Base-by-base conservation (phyloP, 2,113 vertebrate genomes). In the Myotis brandtii region DNA sequence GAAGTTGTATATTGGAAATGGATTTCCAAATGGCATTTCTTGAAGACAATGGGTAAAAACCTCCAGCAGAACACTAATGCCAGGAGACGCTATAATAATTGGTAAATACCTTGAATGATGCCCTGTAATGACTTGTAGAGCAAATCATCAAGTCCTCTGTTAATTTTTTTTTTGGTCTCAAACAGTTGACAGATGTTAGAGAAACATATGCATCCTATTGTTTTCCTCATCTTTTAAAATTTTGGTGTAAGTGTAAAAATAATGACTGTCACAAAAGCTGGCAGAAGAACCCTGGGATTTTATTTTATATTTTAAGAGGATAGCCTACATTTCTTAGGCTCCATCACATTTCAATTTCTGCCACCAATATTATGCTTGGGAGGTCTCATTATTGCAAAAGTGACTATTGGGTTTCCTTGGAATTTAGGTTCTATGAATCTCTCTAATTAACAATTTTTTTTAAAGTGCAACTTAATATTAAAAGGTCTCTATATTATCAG, bases 351-450 rank as follows among this genome's bases (percentile, higher is more conserved):
- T 10, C 37, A 50, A 8, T 96, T 85, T 79, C 77, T 95, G 73
- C 92, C 87, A 76, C 43, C 2, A 77, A 6, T 48, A 52, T 64
- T 66, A 75, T 67, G 62, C 91, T 93, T 95, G 69, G 92, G 76
- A 96, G 85, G 30, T 72, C 92, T 97, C 96, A 94, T 97, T 96
- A 96, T 40, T 86, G n/a, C 54, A 93, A 67, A 91, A 96, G 82
- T 67, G 90, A 91, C 95, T 92, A 91, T 96, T 94, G 86, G 34
- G 27, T 84, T 95, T 93, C 72, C 67, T 95, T 96, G 95, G 82
- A 92, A 72, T 92, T 83, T 59, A 50, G 50, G 50, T 67, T 95
- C 73, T 85, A 34, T 70, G 73, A 84, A 79, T 89, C 72, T 94
- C 80, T 96, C 79, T 91, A 95, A 93, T 93, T 77, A 97, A 79